Conservation (phyloP, 2,113 vertebrate species). For the Osmerus mordax region DNA sequence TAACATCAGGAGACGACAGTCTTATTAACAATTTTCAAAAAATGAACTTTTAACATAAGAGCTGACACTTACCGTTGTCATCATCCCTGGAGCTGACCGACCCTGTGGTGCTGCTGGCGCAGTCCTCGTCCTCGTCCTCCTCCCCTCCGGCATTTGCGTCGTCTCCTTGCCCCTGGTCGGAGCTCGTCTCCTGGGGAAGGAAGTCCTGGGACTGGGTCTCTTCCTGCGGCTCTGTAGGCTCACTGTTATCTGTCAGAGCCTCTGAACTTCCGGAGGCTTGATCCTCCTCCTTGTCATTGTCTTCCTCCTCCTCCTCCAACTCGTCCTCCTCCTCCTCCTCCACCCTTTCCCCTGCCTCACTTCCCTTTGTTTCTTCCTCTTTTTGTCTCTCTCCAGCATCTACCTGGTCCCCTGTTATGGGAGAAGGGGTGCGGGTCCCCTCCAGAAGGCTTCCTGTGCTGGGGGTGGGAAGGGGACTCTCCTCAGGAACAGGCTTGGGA, state of each 20-base stretch:
- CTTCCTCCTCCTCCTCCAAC: conserved; percentile 40
- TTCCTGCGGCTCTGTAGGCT: conserved; percentile 57
- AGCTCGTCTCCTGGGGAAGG: conserved; percentile 42
- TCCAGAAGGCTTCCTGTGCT: conserved; percentile 19
- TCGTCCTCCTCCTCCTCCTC: conserved; percentile 38
- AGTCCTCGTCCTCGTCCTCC: conserved; percentile 59
- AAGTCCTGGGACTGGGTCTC: conserved; percentile 4
- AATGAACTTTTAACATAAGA: background rate
- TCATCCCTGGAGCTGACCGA: conserved; percentile 70
- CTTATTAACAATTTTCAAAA: too few species aligned
- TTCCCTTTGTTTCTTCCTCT: conserved; percentile 48
- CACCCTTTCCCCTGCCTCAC: conserved; percentile 31
- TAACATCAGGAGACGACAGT: background rate
- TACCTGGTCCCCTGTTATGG: conserved; percentile 32
- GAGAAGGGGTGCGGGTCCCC: background rate
- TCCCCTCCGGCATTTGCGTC: conserved; percentile 42
- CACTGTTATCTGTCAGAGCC: conserved; percentile 63
- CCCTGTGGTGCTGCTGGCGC: conserved; percentile 55
- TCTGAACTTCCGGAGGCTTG: conserved; percentile 58
- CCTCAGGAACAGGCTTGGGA: conserved; percentile 24
- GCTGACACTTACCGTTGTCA: conserved; percentile 76
- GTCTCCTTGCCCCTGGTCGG: conserved; percentile 52
- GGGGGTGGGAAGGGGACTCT: conserved; percentile 5
- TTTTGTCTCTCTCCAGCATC: conserved; percentile 32
- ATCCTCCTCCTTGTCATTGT: conserved; percentile 53